Evolutionary conservation across 2,888 invertebrate genomes (phyloP).

Genomic region (Phalera bucephala): DNA sequence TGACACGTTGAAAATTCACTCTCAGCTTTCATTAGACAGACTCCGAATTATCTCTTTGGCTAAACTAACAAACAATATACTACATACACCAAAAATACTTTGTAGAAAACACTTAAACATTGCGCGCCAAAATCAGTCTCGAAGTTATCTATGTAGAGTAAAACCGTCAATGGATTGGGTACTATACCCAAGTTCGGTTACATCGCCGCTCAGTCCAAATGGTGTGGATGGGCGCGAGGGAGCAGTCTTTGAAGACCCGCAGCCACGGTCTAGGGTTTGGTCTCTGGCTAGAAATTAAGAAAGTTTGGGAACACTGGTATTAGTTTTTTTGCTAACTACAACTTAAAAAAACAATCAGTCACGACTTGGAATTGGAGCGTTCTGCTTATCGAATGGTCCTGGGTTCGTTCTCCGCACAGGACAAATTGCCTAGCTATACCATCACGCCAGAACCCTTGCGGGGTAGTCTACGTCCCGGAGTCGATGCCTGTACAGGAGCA

Average conservation of each 20-base stretch:
- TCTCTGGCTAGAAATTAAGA: slow-evolving; percentile 58
- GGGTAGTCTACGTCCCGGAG: too few species aligned
- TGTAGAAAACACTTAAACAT: not conserved
- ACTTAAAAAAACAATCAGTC: slow-evolving; percentile 1
- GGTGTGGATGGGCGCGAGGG: slow-evolving; percentile 59
- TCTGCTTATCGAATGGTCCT: too few species aligned
- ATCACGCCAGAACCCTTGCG: too few species aligned
- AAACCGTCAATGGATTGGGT: slow-evolving; percentile 32
- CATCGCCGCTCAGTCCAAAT: slow-evolving; percentile 65
- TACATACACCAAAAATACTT: too few species aligned
- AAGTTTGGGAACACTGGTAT: slow-evolving; percentile 37
- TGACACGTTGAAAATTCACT: too few species aligned
- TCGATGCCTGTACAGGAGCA: too few species aligned
- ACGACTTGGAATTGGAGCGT: not conserved
- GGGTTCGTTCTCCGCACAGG: not conserved
- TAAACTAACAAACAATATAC: too few species aligned
- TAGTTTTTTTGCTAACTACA: slow-evolving; percentile 52
- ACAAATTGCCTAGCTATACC: too few species aligned
- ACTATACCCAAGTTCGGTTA: slow-evolving; percentile 51
- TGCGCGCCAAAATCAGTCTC: slow-evolving; percentile 11
- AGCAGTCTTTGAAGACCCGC: slow-evolving; percentile 26
- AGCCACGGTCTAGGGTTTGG: slow-evolving; percentile 48
- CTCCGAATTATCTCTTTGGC: too few species aligned
- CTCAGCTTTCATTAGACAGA: not conserved
- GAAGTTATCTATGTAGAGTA: slow-evolving; percentile 1